Conservation (phyloP, 2,888 invertebrate genomes). For the Amphimallon solstitiale region DNA sequence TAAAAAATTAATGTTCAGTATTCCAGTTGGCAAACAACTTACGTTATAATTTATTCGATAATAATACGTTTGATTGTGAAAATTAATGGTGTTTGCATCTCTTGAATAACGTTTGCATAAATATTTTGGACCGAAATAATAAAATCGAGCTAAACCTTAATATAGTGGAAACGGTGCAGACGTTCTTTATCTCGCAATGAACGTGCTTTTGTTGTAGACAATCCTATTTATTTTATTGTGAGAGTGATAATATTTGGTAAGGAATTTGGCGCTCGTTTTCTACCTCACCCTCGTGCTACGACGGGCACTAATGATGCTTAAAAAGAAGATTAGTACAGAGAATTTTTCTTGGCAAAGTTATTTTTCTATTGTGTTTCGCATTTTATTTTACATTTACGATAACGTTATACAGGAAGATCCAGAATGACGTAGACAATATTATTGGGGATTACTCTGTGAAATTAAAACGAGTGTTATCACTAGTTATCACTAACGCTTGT, state of each 20-base stretch:
- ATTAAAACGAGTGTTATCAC: too few species aligned
- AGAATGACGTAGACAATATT: too few species aligned
- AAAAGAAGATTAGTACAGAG: too few species aligned
- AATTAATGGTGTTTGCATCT: conserved; percentile 13
- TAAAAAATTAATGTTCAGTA: too few species aligned
- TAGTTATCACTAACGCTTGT: too few species aligned
- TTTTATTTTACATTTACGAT: too few species aligned
- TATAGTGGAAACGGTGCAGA: neutral
- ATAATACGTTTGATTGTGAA: conserved; percentile 5
- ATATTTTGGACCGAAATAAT: neutral
- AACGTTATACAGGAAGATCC: too few species aligned
- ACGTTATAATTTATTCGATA: conserved; percentile 13
- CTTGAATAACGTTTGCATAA: neutral
- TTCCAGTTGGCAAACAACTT: neutral
- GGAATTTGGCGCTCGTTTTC: neutral
- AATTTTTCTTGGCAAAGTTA: too few species aligned
- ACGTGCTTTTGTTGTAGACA: conserved; percentile 12
- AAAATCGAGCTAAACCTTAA: neutral
- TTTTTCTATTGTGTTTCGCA: too few species aligned
- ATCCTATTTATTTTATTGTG: conserved; percentile 12
- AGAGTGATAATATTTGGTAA: neutral
- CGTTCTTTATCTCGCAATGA: neutral
- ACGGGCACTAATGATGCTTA: too few species aligned
- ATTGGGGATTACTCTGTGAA: too few species aligned
- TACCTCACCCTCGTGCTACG: too few species aligned